Conservation (phyloP, 2,888 invertebrate genomes). For the Thymelicus lineola region DNA sequence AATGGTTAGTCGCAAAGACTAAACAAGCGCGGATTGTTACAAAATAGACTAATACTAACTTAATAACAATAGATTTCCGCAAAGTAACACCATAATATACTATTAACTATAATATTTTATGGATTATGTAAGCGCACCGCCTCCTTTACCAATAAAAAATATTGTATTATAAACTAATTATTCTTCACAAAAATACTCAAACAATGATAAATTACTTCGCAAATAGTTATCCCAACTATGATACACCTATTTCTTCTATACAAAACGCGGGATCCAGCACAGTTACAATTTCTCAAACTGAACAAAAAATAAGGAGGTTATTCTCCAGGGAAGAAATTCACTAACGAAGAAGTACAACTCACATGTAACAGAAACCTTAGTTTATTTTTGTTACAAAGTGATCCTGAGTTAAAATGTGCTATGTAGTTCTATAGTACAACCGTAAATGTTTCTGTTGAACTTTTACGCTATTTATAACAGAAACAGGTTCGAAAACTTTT, state of each 20-base stretch:
- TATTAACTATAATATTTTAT: no score
- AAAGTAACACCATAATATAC: no score
- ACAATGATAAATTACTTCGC: no score
- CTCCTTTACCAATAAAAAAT: no score
- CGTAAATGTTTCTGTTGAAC: neutral
- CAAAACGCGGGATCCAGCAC: neutral
- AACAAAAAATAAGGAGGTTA: neutral
- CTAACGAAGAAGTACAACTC: neutral
- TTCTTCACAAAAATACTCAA: no score
- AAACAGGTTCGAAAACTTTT: neutral
- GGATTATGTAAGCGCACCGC: no score
- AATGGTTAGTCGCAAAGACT: no score
- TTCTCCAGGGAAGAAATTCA: constrained; percentile 8
- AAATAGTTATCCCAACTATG: no score
- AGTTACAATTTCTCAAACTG: neutral
- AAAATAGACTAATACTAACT: no score
- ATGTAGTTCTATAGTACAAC: neutral
- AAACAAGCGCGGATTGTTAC: no score
- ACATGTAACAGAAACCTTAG: constrained; percentile 5
- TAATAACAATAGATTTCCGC: no score
- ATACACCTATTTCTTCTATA: neutral
- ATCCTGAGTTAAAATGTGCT: neutral
- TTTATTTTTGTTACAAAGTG: constrained; percentile 5
- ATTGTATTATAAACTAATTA: no score
- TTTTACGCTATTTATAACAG: neutral